phyloP scores from a whole-genome alignment of 2,113 vertebrate species.

The Corvus moneduloides region DNA sequence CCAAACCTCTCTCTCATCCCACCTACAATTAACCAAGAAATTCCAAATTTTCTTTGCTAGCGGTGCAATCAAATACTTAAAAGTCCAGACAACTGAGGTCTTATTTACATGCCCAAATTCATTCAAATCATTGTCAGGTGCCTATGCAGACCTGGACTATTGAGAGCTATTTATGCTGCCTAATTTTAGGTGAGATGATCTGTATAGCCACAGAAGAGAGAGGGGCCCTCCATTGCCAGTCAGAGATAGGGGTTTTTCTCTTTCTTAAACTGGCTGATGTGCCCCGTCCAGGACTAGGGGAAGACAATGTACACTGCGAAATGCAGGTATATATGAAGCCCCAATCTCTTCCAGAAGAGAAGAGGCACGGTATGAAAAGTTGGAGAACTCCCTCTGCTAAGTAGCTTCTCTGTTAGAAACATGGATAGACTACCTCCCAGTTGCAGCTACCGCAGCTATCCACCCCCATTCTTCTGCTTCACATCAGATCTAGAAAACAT shows the following conservation, averaged over 20 bases:
- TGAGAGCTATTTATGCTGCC: neutral
- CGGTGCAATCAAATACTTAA: neutral
- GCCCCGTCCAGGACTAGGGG: neutral
- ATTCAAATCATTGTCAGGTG: neutral
- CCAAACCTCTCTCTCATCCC: neutral
- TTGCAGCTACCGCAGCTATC: neutral
- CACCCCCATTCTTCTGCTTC: neutral
- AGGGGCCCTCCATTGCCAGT: fast-evolving
- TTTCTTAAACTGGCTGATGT: neutral
- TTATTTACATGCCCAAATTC: neutral
- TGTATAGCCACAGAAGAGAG: neutral
- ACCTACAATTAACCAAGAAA: neutral
- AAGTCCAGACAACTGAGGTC: neutral
- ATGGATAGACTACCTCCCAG: neutral
- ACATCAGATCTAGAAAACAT: neutral
- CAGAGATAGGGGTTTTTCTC: neutral
- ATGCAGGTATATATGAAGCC: neutral
- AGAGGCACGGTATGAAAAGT: neutral
- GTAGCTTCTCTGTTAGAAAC: neutral
- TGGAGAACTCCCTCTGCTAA: neutral
- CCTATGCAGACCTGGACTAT: neutral
- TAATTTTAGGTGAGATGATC: neutral
- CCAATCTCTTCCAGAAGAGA: neutral
- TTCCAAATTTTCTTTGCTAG: neutral
- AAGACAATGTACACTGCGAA: neutral